Base-by-base conservation (phyloP, 2,888 invertebrate genomes). In the Caenorhabditis becei region DNA sequence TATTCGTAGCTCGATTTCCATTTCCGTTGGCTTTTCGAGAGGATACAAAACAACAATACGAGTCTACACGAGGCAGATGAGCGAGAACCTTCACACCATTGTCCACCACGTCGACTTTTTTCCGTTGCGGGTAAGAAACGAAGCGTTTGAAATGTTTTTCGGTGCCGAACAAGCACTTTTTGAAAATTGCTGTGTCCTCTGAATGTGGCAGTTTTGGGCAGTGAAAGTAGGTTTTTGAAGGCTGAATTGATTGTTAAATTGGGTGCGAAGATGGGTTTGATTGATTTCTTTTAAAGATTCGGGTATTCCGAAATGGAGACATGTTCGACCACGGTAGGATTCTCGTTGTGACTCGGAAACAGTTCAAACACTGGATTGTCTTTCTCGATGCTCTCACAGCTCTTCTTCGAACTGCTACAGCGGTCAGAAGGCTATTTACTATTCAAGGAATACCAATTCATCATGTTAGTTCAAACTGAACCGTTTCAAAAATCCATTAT, bases 311-410 rank as follows among this genome's bases (percentile, higher is more conserved):
- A 54, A 88, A 88, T 58, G 88, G 88, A 11, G 88, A 88, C 59
- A 83, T 85, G 61, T 72, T 82, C 63, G 87, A 88, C 49, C 61
- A 75, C 28, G 88, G 88, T 4, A 78, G 82, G 16, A 74, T 83
- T 11, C 66, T 88, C n/a, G 79, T 77, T 35, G 87, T 88, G 20
- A 88, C 88, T 8, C 66, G 88, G 53, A 71, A 84, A 26, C 82
- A 88, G 47, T 87, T 86, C 78, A 84, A 85, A 63, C 87, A 88
- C 51, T 88, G 88, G 88, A 83, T 88, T 28, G 81, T 84, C 14
- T 88, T 88, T 41, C 78, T 88, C 10, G 88, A 88, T 51, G 82
- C 78, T 0, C 67, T 88, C 20, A 88, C 87, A 3, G 78, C 63
- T 4, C 56, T 78, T 16, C 32, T 88, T 16, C 63, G 67, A 0